Base-by-base conservation (phyloP, 2,797 vertebrate species). In the Eremophila alpestris region DNA sequence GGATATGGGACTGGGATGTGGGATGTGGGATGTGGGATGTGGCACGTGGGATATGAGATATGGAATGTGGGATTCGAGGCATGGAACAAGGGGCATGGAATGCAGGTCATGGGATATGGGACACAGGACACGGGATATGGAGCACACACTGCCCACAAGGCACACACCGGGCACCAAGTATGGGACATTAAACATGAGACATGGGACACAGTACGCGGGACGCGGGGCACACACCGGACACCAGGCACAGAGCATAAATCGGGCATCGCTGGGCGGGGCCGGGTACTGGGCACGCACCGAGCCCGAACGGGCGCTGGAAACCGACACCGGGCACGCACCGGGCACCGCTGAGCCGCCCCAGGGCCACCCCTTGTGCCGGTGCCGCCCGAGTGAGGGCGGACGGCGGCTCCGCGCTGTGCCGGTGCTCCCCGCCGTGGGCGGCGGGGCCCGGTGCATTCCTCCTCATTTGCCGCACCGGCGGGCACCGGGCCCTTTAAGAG, bases 401-500 rank as follows among this genome's bases (percentile, higher is more conserved):
- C 26, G n/a, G 41, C 18, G 43, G 43, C 63, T 40, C 63, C 34
- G n/a, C 29, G 45, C 34, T 7, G 45, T 34, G 52, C 40, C 60
- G 22, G 26, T 30, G 55, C 48, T 21, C 56, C 43, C 32, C 30
- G 40, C 51, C 13, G 40, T 32, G 54, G 24, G 21, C 7, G 48
- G n/a, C n/a, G 67, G 32, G 11, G 15, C 26, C 56, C 29, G 36
- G 46, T 45, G 46, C 83, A 5, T 45, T 41, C 13, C 46, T 13
- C 36, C 34, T 11, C 34, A 2, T 30, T 8, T 8, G 13, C 36
- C 46, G 81, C 76, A 74, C 85, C 76, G 76, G 49, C 41, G 13
- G 55, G 49, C 46, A n/a, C 49, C 64, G 80, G 75, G 80, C 93
- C 70, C 90, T 93, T 87, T 93, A 87, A 94, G 87, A 90, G 51